Evolutionary conservation across 2,797 vertebrate species (phyloP), one percentile per base, ranked within the genome.

Genomic region (Bradypus variegatus): DNA sequence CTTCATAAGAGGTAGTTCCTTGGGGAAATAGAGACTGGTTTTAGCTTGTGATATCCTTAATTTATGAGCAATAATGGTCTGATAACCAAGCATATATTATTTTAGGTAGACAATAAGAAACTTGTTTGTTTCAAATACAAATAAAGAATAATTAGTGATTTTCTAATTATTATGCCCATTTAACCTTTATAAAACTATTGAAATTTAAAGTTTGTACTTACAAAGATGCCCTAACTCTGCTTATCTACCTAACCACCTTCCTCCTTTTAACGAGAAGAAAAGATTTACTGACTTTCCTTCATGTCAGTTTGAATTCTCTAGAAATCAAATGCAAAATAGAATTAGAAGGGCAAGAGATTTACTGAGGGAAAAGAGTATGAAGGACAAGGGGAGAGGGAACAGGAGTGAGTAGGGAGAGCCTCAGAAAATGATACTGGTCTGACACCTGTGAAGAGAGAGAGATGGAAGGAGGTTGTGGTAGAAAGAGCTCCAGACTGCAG

Each of bases 1-100:
- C 50, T 93, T 76, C 15, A 36, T 90, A 60, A 83, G 65, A 91
- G 19, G 15, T 58, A 64, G 80, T 92, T 92, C 84, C 65, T 89
- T 73, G 72, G 48, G 45, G 75, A 78, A 73, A 12, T 48, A 41
- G 29, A 50, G 23, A 65, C 60, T 77, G 18, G 5, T 80, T 92
- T 92, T 73, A 60, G 18, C 58, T 16, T 88, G 19, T 60, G 23
- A 86, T 65, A 88, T 85, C 86, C 84, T 86, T 80, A 77, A 88
- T 41, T 50, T 55, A 33, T 78, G 19, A 92, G 62, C 69, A 81
- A 85, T 78, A 78, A 77, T 77, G 55, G 69, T 55, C 62, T 41
- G 33, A 41, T 86, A 88, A 50, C 16, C 7, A 70, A 64, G 13
- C 25, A 53, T 60, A n/a, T 58, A 55, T 76, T 86, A 72, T 76